phyloP scores from a whole-genome alignment of 2,888 invertebrate species.

The Polyommatus icarus region DNA sequence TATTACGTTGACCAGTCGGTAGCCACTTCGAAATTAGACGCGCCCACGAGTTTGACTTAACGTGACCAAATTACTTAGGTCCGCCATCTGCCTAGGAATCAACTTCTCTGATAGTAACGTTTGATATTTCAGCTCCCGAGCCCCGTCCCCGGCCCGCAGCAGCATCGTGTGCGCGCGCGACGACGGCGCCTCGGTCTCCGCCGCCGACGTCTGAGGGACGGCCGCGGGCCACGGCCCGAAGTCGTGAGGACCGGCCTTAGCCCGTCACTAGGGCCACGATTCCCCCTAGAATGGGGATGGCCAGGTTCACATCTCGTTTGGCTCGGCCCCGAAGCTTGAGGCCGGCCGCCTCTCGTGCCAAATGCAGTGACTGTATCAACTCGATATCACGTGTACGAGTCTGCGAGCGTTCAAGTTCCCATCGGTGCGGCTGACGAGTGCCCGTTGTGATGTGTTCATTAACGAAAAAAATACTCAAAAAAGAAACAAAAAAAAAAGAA shows the following conservation, averaged over 20 bases:
- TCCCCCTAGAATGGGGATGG: not conserved
- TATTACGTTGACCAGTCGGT: too few relatives aligned
- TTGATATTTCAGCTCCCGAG: not conserved
- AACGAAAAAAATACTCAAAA: slow-evolving; percentile 67
- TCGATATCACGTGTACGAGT: slow-evolving; percentile 40
- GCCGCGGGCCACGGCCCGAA: not conserved
- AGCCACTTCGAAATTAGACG: too few relatives aligned
- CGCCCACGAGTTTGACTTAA: too few relatives aligned
- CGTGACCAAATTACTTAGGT: too few relatives aligned
- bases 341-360: not conserved
- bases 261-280: not conserved
- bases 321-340: not conserved
- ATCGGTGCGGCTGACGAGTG: slow-evolving; percentile 18
- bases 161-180: not conserved
- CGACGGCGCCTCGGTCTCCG: slow-evolving; percentile 10
- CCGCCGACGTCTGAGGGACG: not conserved
- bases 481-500: slow-evolving; percentile 46
- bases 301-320: not conserved
- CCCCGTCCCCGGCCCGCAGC: slow-evolving; percentile 27
- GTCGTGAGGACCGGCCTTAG: not conserved
- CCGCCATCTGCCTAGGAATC: too few relatives aligned
- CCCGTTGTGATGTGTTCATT: slow-evolving; percentile 62
- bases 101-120: too few relatives aligned
- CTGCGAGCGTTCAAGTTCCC: slow-evolving; percentile 28
- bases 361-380: slow-evolving; percentile 1